Conservation (phyloP, 2,113 vertebrate species). For the Rostratula benghalensis region DNA sequence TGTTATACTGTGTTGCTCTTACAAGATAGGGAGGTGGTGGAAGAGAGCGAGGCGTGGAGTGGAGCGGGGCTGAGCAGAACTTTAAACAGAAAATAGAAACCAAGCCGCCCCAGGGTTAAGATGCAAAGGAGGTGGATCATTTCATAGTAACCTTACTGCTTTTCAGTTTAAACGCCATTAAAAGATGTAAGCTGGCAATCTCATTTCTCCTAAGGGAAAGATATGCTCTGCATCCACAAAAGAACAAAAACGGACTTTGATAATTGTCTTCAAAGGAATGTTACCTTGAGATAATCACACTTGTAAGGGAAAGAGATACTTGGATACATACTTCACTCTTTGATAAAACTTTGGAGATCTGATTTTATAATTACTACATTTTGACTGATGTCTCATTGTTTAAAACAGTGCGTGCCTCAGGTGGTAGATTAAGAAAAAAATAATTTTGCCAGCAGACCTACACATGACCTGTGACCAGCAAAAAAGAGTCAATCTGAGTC, state of each 20-base stretch:
- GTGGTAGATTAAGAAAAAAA: background rate
- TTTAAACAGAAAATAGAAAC: slow-evolving; percentile 65
- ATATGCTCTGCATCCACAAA: background rate
- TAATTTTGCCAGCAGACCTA: background rate
- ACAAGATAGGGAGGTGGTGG: slow-evolving; percentile 65
- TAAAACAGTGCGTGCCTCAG: background rate
- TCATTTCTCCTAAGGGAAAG: slow-evolving; percentile 44
- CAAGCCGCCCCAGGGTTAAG: slow-evolving; percentile 53
- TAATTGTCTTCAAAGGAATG: slow-evolving; percentile 44
- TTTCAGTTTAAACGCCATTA: slow-evolving; percentile 46
- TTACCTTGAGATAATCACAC: slow-evolving; percentile 31
- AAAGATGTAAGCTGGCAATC: slow-evolving; percentile 31
- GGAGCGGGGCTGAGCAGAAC: slow-evolving; percentile 31
- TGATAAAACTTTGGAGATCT: slow-evolving; percentile 25
- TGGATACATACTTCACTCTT: background rate
- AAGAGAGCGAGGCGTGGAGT: slow-evolving; percentile 32
- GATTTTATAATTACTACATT: slow-evolving; percentile 33
- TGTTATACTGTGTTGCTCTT: slow-evolving; percentile 70
- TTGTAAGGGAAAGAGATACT: slow-evolving; percentile 26
- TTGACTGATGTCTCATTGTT: background rate
- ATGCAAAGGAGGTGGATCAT: slow-evolving; percentile 17
- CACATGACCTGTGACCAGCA: background rate
- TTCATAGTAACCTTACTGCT: slow-evolving; percentile 45
- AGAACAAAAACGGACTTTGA: slow-evolving; percentile 37
- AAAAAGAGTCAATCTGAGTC: background rate